Conservation (phyloP, 2,888 invertebrate genomes). For the Agrilus mali region DNA sequence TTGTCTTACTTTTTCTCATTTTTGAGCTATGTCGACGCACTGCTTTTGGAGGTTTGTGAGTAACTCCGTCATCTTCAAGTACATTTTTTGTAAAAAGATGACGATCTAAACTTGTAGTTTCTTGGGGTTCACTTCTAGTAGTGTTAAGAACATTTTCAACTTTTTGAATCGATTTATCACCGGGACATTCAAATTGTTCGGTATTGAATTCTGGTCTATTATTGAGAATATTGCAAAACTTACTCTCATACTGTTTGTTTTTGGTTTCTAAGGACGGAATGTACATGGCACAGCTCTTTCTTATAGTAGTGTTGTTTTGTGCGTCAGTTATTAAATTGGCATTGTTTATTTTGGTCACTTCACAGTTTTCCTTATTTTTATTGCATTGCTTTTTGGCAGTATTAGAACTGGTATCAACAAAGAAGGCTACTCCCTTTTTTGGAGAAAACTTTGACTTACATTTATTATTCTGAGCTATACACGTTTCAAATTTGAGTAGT, state of each 20-base stretch:
- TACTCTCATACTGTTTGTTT: conserved; percentile 41
- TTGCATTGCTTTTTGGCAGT: conserved; percentile 5
- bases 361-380: conserved; percentile 11
- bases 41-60: conserved; percentile 64
- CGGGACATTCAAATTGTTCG: conserved; percentile 25
- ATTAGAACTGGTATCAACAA: conserved; percentile 21
- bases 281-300: conserved; percentile 37
- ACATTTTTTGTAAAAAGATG: conserved; percentile 34
- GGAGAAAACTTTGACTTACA: conserved; percentile 6
- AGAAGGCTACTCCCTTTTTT: conserved; percentile 27
- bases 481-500: conserved; percentile 29
- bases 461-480: conserved; percentile 19
- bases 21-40: conserved; percentile 52
- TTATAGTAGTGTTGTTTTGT: conserved; percentile 28
- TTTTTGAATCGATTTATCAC: conserved; percentile 14
- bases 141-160: conserved; percentile 10
- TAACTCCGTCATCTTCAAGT: conserved; percentile 35
- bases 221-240: conserved; percentile 33
- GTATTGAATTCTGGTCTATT: conserved; percentile 30
- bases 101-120: conserved; percentile 34
- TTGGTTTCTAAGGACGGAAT: conserved; percentile 43
- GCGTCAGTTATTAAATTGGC: conserved; percentile 7
- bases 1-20: conserved; percentile 25
- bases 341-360: background rate
- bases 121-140: conserved; percentile 23